Evolutionary conservation across 1,140 invertebrate genomes (phyloP).

Genomic region (Drosophila saltans): DNA sequence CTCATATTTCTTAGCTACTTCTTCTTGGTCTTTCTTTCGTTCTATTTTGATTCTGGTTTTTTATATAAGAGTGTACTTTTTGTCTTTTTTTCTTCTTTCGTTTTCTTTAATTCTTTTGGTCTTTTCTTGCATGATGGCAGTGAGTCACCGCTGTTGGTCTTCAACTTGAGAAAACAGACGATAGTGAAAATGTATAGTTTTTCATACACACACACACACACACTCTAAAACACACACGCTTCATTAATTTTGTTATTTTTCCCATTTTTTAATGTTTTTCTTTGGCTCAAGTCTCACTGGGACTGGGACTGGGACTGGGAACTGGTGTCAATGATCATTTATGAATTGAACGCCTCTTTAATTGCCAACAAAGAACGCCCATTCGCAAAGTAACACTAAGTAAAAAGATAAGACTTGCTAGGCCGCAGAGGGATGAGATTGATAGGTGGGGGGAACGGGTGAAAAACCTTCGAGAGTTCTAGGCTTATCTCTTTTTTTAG

Average conservation of each 20-base stretch:
- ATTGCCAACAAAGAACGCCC: slow-evolving; percentile 57
- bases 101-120: slow-evolving; percentile 14
- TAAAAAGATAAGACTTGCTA: slow-evolving; percentile 7
- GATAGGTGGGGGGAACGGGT: background rate
- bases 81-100: slow-evolving; percentile 1
- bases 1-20: slow-evolving; percentile 37
- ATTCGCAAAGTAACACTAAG: slow-evolving; percentile 21
- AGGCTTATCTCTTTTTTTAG: slow-evolving; percentile 21
- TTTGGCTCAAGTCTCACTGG: slow-evolving; percentile 19
- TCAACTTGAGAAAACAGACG: slow-evolving; percentile 35
- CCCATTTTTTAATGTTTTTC: slow-evolving; percentile 14
- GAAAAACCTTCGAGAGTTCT: slow-evolving; percentile 3
- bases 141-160: slow-evolving; percentile 57
- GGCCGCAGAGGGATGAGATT: background rate
- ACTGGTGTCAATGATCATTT: slow-evolving; percentile 30
- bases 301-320: background rate
- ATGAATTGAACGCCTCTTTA: slow-evolving; percentile 61
- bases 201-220: slow-evolving; percentile 9
- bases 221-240: slow-evolving; percentile 19
- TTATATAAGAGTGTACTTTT: slow-evolving; percentile 20
- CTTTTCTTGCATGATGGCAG: slow-evolving; percentile 26
- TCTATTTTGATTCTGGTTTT: slow-evolving; percentile 76
- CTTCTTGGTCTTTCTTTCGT: slow-evolving; percentile 25
- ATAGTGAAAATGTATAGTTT: background rate
- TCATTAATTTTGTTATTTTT: slow-evolving; percentile 25